phyloP scores from a whole-genome alignment of 2,888 invertebrate genomes.

The Catocala fraxini region DNA sequence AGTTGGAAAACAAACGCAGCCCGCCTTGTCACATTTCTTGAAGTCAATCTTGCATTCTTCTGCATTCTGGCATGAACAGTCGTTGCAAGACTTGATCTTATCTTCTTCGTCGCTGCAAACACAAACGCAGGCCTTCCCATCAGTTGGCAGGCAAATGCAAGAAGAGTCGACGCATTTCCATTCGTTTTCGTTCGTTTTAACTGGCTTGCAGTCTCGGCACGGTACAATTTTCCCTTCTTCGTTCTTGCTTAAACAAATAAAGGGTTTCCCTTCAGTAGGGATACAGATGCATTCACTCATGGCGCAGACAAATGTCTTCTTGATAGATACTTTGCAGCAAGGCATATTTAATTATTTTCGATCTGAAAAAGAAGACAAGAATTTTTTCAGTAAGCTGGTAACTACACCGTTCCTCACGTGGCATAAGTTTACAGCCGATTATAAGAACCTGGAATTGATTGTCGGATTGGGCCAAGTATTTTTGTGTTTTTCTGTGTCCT shows the following conservation, averaged over 20 bases:
- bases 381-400: too few relatives aligned
- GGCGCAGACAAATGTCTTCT: slow-evolving; percentile 52
- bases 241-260: slow-evolving; percentile 43
- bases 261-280: slow-evolving; percentile 45
- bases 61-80: slow-evolving; percentile 49
- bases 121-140: slow-evolving; percentile 50
- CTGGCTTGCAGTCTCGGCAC: slow-evolving; percentile 42
- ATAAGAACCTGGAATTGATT: too few relatives aligned
- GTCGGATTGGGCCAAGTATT: too few relatives aligned
- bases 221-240: slow-evolving; percentile 42
- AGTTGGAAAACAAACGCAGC: slow-evolving; percentile 53
- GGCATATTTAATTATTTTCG: slow-evolving; percentile 54
- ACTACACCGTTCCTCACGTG: too few relatives aligned
- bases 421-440: too few relatives aligned
- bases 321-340: slow-evolving; percentile 57
- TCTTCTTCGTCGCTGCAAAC: slow-evolving; percentile 51
- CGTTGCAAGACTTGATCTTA: slow-evolving; percentile 47
- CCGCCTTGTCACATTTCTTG: slow-evolving; percentile 43
- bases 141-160: slow-evolving; percentile 46
- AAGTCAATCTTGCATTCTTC: slow-evolving; percentile 33
- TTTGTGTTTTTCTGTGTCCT: too few relatives aligned
- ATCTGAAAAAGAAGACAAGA: too few relatives aligned
- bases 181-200: slow-evolving; percentile 31
- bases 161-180: slow-evolving; percentile 45
- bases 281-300: slow-evolving; percentile 60